Conservation (phyloP, 2,888 invertebrate species). For the Drosophila peninsularis region DNA sequence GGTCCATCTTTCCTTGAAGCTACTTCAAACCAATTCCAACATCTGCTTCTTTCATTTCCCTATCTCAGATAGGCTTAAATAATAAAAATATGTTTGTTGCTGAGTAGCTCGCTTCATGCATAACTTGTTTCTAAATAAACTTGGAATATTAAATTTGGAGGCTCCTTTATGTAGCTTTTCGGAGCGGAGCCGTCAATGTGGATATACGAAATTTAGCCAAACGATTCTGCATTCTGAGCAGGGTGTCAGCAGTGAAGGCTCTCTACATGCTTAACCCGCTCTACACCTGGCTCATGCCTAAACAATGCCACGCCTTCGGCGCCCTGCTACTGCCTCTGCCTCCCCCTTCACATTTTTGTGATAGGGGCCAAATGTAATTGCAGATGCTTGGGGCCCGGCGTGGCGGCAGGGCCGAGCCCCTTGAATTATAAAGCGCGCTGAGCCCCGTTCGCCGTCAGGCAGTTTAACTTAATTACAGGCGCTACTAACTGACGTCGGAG, state of each 20-base stretch:
- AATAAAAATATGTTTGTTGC: not conserved
- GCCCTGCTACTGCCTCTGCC: too few species aligned
- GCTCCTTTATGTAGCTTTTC: not conserved
- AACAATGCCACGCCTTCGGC: constrained; percentile 11
- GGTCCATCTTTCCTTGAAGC: too few species aligned
- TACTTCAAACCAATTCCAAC: too few species aligned
- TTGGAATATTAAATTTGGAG: not conserved
- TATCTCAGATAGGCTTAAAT: not conserved
- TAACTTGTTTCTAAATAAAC: too few species aligned
- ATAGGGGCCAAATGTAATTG: constrained; percentile 19
- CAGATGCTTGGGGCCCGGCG: constrained; percentile 11
- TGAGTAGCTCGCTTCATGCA: too few species aligned
- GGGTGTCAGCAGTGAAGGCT: not conserved
- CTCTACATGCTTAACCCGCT: not conserved
- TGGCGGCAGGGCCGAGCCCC: constrained; percentile 15
- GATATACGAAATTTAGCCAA: not conserved
- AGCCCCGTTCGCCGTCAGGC: constrained; percentile 28
- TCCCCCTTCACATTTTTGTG: constrained; percentile 8
- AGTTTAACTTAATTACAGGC: constrained; percentile 74
- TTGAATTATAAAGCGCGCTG: constrained; percentile 26
- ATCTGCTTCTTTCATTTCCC: too few species aligned
- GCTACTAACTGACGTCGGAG: constrained; percentile 56
- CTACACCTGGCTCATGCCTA: not conserved
- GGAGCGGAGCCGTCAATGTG: not conserved
- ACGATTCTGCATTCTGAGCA: not conserved